Evolutionary conservation across 1,140 invertebrate species (phyloP), one percentile per base, ranked within the genome.

Genomic region (Branchinecta lindahli): DNA sequence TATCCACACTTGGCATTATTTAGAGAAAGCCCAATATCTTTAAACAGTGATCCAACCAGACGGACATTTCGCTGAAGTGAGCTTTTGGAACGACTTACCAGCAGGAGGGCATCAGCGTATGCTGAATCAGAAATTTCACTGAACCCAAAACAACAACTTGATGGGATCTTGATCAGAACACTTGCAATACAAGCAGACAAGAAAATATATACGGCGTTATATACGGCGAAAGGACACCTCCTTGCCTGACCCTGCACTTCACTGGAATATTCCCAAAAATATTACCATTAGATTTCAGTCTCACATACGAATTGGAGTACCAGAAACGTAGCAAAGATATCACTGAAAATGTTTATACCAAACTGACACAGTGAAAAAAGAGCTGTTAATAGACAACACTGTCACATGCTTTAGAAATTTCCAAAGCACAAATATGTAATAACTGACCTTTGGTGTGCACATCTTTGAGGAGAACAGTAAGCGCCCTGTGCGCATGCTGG

Each of bases 401-500:
- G 47, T 52, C 47, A 52, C 9, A 52, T 52, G 47, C 47, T 52
- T 52, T 52, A 52, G 47, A 52, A 52, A 52, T 52, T 9, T n/a
- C 47, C 47, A 52, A 52, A 9, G 47, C 47, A 52, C 47, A 52
- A n/a, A 52, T 52, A n/a, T 52, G 47, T 52, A 52, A 52, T 52
- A n/a, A 52, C 47, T 52, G 47, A 52, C 47, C 47, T 52, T 52
- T 52, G n/a, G 47, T 52, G n/a, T 52, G 47, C 47, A n/a, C 47
- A n/a, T 52, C 47, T 52, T n/a, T 52, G n/a, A n/a, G n/a, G 47
- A 52, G 47, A 52, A 52, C 47, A 52, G 47, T n/a, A 52, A 52
- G 47, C 47, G n/a, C 47, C 47, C 47, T 52, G n/a, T 52, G 47
- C n/a, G 47, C 47, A 52, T 52, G 47, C 47, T 52, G 47, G 47